Conservation (phyloP, 1,140 invertebrate species). For the Drosophila sechellia region DNA sequence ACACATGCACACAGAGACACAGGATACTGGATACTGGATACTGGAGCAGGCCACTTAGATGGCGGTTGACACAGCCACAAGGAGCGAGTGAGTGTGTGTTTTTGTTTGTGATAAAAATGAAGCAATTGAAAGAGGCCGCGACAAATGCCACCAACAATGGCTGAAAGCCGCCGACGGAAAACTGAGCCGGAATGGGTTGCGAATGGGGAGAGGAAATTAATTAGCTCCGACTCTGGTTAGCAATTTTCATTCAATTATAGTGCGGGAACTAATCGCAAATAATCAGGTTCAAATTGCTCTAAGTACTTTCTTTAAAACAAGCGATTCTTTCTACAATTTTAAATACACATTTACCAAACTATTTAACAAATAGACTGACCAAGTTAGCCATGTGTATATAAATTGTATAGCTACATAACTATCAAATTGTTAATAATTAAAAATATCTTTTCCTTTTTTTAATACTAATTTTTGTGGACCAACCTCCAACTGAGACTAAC, state of each 20-base stretch:
- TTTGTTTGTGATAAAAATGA: slow-evolving; percentile 50
- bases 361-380: too few species aligned
- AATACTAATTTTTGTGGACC: too few species aligned
- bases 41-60: slow-evolving; percentile 49
- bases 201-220: slow-evolving; percentile 32
- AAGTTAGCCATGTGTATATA: not conserved
- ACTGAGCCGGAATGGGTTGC: slow-evolving; percentile 11
- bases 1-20: slow-evolving; percentile 19
- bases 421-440: not conserved
- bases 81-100: slow-evolving; percentile 37
- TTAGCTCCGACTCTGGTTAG: slow-evolving; percentile 41
- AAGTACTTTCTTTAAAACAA: not conserved
- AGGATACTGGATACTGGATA: slow-evolving; percentile 10
- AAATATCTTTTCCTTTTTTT: too few species aligned
- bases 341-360: too few species aligned
- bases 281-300: slow-evolving; percentile 16
- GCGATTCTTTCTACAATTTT: not conserved
- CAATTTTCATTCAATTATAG: slow-evolving; percentile 39
- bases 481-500: not conserved
- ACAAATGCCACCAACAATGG: slow-evolving; percentile 49
- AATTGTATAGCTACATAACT: not conserved
- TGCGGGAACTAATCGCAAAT: slow-evolving; percentile 37
- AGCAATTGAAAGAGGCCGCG: slow-evolving; percentile 49
- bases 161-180: slow-evolving; percentile 5
- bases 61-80: slow-evolving; percentile 53